Percentiles rank a stretch among this genome's conserved stretches.
Evolutionary conservation across 2,797 vertebrate genomes (phyloP).

Genomic region (Apogon talboti): DNA sequence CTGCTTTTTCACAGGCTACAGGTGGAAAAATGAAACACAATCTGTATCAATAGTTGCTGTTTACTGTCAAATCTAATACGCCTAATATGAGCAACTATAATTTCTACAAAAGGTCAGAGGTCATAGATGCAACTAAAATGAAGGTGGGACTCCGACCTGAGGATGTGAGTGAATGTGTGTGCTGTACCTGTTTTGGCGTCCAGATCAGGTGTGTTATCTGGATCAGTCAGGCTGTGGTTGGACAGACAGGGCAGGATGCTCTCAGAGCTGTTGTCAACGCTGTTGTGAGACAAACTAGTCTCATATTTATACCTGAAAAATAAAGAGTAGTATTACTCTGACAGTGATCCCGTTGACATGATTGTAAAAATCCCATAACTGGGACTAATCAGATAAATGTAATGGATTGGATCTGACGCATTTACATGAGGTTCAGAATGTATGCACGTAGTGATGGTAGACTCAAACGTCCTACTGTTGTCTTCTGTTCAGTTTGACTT

Average conservation of each 20-base stretch:
- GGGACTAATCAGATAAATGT: too few relatives aligned
- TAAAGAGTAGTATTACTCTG: neutral
- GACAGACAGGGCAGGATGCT: slow-evolving; percentile 75
- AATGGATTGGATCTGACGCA: too few relatives aligned
- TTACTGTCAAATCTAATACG: neutral
- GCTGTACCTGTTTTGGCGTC: slow-evolving; percentile 59
- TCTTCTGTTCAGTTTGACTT: too few relatives aligned
- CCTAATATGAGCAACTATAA: neutral
- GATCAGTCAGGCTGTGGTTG: slow-evolving; percentile 56
- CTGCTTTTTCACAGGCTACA: slow-evolving; percentile 81
- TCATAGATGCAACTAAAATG: too few relatives aligned
- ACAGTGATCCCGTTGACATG: too few relatives aligned
- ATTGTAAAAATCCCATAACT: too few relatives aligned
- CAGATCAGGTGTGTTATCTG: slow-evolving; percentile 25
- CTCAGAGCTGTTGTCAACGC: slow-evolving; percentile 67
- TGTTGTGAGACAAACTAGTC: slow-evolving; percentile 76
- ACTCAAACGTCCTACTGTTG: too few relatives aligned
- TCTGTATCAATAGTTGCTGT: neutral
- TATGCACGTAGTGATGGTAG: too few relatives aligned
- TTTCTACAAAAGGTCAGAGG: too few relatives aligned
- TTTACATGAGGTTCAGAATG: too few relatives aligned
- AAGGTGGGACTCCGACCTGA: neutral
- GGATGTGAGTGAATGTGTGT: neutral
- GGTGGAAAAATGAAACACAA: neutral
- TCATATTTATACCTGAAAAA: slow-evolving; percentile 84